phyloP scores from a whole-genome alignment of 2,113 vertebrate species.

The Sander lucioperca region DNA sequence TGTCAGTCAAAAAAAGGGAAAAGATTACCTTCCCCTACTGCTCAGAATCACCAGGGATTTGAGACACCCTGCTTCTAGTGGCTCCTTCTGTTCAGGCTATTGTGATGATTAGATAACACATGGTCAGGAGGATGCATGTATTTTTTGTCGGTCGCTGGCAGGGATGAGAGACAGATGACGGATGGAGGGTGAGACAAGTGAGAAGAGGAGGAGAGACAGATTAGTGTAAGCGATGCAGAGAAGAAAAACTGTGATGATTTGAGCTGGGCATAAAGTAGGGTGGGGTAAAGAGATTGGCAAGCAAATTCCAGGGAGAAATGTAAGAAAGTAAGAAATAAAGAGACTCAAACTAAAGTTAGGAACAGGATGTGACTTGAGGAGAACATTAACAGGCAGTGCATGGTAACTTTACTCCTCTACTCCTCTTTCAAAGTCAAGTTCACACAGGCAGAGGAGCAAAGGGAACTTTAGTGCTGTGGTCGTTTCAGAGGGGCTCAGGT shows the following conservation, averaged over 20 bases:
- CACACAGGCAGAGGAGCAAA: slow-evolving; percentile 60
- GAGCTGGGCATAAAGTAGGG: slow-evolving; percentile 12
- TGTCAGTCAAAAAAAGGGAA: slow-evolving; percentile 63
- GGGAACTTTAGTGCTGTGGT: slow-evolving; percentile 43
- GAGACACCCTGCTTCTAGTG: slow-evolving; percentile 24
- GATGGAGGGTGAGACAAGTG: slow-evolving; percentile 16
- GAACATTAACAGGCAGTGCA: slow-evolving; percentile 64
- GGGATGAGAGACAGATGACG: slow-evolving; percentile 36
- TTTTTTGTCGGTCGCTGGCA: slow-evolving; percentile 6
- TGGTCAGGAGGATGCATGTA: slow-evolving; percentile 38
- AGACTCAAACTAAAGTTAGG: slow-evolving; percentile 27
- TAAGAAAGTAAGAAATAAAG: slow-evolving; percentile 20
- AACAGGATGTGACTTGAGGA: slow-evolving; percentile 54
- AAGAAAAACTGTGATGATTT: slow-evolving; percentile 35
- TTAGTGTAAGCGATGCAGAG: slow-evolving; percentile 18
- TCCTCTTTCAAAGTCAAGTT: slow-evolving; percentile 77
- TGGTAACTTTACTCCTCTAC: slow-evolving; percentile 45
- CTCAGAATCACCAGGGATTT: slow-evolving; percentile 29
- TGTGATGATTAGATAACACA: slow-evolving; percentile 63
- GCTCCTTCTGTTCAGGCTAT: slow-evolving; percentile 42
- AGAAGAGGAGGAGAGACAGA: slow-evolving; percentile 25
- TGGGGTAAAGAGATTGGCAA: slow-evolving; percentile 5
- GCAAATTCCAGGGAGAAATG: slow-evolving; percentile 40
- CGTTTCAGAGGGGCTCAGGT: slow-evolving; percentile 50
- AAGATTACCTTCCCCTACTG: slow-evolving; percentile 13